Percentiles rank a stretch among this genome's conserved stretches.
These are phyloP conservation scores for Arctopsyche grandis DNA, from an alignment of 1,140 invertebrate genomes.

Conservation along the genomic window DNA sequence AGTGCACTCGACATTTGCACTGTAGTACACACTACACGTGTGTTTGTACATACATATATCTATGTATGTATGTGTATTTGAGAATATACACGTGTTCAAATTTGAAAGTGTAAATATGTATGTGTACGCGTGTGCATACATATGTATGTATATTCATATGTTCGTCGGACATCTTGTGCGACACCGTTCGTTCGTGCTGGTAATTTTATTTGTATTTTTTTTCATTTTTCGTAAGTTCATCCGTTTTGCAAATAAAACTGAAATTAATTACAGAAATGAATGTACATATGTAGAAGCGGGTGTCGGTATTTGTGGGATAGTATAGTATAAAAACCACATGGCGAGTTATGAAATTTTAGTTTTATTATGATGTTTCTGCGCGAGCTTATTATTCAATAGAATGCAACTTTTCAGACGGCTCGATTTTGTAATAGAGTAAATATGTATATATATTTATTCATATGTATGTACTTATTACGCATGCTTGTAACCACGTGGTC, in stretches of 20 bases:
- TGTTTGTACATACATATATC: neutral
- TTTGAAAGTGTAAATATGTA: neutral
- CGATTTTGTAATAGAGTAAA: no score
- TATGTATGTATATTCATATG: constrained; percentile 1
- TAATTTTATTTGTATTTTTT: neutral
- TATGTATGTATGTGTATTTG: neutral
- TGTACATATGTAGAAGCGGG: no score
- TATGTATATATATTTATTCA: no score
- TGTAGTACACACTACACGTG: neutral
- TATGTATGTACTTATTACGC: no score
- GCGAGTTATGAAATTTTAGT: no score
- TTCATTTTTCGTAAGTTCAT: neutral
- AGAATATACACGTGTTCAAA: neutral
- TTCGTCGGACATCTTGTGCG: constrained; percentile 5
- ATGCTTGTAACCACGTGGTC: no score
- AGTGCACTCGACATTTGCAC: constrained; percentile 4
- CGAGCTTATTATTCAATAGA: no score
- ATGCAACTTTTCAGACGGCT: no score
- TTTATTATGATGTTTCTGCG: no score
- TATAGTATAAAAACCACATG: no score
- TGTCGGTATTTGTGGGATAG: neutral
- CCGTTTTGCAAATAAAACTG: neutral
- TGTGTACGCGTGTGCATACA: neutral
- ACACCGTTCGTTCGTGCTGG: neutral
- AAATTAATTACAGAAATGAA: neutral